Evolutionary conservation across 2,888 invertebrate genomes (phyloP).

Genomic region (Stegana nigrithorax): DNA sequence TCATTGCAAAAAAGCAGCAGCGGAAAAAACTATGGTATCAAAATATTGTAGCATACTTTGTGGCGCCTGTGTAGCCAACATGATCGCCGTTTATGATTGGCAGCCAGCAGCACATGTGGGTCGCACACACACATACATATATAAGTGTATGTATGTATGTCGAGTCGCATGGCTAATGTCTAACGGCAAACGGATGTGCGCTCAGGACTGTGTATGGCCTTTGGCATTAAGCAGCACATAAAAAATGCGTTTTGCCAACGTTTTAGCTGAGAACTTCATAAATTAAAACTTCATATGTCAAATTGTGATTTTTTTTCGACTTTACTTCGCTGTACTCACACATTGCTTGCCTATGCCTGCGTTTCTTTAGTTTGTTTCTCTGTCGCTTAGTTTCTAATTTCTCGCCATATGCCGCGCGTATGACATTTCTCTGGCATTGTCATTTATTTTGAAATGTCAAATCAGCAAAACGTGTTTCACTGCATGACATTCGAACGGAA

Average conservation of each 20-base stretch:
- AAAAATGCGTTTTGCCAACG: conserved; percentile 85
- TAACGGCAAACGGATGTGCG: too few relatives aligned
- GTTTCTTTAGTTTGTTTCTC: background rate
- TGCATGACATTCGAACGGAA: background rate
- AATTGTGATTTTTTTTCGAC: conserved; percentile 29
- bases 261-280: conserved; percentile 73
- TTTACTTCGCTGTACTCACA: background rate
- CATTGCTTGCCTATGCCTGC: background rate
- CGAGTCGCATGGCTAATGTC: too few relatives aligned
- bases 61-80: conserved; percentile 43
- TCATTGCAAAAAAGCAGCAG: too few relatives aligned
- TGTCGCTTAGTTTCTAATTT: background rate
- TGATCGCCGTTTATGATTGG: conserved; percentile 44
- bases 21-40: too few relatives aligned
- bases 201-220: too few relatives aligned
- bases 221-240: too few relatives aligned
- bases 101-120: too few relatives aligned
- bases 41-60: conserved; percentile 41
- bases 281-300: conserved; percentile 57
- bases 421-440: conserved; percentile 25
- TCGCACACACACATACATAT: too few relatives aligned
- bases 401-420: too few relatives aligned
- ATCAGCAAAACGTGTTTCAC: conserved; percentile 41
- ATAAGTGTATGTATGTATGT: too few relatives aligned
- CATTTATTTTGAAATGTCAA: conserved; percentile 55